A percentile compares a stretch with the other conserved stretches of the same genome.
These are phyloP conservation scores for Oncorhynchus nerka DNA, from an alignment of 2,113 vertebrate genomes.

Conservation along the genomic window DNA sequence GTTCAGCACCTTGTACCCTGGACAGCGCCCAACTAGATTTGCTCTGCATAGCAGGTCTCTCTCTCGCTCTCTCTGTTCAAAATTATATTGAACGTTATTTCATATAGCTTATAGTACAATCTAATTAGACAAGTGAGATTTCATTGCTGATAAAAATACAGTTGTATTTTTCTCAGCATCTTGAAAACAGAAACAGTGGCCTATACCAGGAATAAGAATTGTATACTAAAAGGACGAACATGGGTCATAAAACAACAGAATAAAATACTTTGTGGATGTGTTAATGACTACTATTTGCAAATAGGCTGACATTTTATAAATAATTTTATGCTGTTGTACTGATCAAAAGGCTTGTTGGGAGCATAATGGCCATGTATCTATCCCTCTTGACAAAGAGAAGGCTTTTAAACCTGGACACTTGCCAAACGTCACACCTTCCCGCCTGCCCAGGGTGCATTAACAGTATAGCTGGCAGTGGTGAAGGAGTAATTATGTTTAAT, in stretches of 20 bases:
- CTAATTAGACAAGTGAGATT: too few relatives aligned
- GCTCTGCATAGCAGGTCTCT: too few relatives aligned
- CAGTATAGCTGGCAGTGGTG: conserved; percentile 40
- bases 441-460: conserved; percentile 40
- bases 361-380: background rate
- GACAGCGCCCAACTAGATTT: background rate
- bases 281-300: background rate
- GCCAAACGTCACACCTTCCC: conserved; percentile 39
- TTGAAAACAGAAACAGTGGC: too few relatives aligned
- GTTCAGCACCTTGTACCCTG: background rate
- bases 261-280: background rate
- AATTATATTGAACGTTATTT: too few relatives aligned
- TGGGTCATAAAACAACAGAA: background rate
- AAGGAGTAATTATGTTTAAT: conserved; percentile 47
- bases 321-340: background rate
- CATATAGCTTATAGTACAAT: too few relatives aligned
- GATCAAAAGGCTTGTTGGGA: background rate
- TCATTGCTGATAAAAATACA: too few relatives aligned
- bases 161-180: too few relatives aligned
- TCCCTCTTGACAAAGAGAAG: conserved; percentile 9
- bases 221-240: background rate
- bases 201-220: too few relatives aligned
- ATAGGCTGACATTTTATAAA: background rate
- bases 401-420: conserved; percentile 27
- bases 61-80: too few relatives aligned